Evolutionary conservation across 2,888 invertebrate genomes (phyloP).

Genomic region (Timandra comae): DNA sequence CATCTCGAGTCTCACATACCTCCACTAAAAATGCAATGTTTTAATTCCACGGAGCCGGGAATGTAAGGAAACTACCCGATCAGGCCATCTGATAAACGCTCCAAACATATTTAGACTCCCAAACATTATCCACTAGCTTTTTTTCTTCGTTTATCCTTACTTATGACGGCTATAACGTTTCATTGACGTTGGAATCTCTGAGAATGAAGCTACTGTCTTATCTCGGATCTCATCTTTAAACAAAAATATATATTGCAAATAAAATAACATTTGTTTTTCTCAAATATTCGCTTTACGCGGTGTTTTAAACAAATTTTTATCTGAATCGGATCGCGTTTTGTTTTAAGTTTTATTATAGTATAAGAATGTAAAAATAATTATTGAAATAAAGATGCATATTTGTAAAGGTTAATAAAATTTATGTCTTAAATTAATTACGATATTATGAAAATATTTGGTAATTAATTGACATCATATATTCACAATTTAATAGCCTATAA

Average conservation of each 20-base stretch:
- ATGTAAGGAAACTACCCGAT: conserved; percentile 48
- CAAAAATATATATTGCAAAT: conserved; percentile 8
- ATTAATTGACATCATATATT: no score
- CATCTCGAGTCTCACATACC: conserved; percentile 34
- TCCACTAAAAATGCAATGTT: conserved; percentile 63
- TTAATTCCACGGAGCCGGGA: conserved; percentile 50
- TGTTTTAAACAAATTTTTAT: no score
- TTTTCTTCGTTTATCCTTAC: no score
- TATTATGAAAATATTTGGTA: no score
- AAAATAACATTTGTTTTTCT: neutral
- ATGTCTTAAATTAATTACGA: no score
- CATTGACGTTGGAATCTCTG: conserved; percentile 34
- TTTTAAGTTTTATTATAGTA: no score
- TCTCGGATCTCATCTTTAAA: conserved; percentile 14
- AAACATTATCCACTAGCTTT: conserved; percentile 27
- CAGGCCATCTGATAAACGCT: conserved; percentile 31
- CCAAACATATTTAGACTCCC: conserved; percentile 28
- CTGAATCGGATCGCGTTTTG: no score
- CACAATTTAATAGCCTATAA: no score
- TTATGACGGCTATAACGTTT: conserved; percentile 53
- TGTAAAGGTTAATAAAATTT: no score
- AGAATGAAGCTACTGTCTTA: conserved; percentile 44
- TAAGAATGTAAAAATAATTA: no score
- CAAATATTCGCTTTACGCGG: neutral
- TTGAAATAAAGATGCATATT: no score